phyloP scores from a whole-genome alignment of 2,797 vertebrate species.

The Smutsia temminckii region DNA sequence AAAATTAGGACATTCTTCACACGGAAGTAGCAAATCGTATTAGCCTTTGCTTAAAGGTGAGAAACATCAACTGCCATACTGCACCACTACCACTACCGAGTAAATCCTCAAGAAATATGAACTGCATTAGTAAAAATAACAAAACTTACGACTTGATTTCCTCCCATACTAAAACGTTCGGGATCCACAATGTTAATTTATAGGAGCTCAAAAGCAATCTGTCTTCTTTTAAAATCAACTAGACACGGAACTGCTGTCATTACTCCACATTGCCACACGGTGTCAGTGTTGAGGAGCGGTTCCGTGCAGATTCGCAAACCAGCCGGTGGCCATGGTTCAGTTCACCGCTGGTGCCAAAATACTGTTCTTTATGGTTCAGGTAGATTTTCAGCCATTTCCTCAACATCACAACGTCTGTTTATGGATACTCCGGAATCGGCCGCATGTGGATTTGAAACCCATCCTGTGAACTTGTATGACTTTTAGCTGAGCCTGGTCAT shows the following conservation, averaged over 20 bases:
- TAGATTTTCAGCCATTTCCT: neutral
- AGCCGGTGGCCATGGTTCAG: accelerated
- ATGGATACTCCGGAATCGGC: neutral
- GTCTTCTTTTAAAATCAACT: accelerated
- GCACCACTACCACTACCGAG: neutral
- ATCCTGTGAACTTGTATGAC: neutral
- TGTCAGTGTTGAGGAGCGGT: neutral
- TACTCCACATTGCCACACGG: accelerated
- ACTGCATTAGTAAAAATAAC: accelerated
- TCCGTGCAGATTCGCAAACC: neutral
- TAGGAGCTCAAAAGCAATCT: neutral
- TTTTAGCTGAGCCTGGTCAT: neutral
- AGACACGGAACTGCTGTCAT: neutral
- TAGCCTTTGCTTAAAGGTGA: neutral
- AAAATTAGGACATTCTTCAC: accelerated
- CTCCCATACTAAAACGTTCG: neutral
- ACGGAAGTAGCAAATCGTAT: too few relatives aligned
- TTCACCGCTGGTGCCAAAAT: accelerated
- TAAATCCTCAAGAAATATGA: neutral
- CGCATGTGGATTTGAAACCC: neutral
- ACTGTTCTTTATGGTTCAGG: neutral
- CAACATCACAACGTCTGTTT: neutral
- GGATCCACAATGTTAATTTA: accelerated
- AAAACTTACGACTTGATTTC: accelerated
- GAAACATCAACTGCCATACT: accelerated